Evolutionary conservation across 92 coral and sea anemone species (phyloP).

Genomic region (Siderastrea radians): DNA sequence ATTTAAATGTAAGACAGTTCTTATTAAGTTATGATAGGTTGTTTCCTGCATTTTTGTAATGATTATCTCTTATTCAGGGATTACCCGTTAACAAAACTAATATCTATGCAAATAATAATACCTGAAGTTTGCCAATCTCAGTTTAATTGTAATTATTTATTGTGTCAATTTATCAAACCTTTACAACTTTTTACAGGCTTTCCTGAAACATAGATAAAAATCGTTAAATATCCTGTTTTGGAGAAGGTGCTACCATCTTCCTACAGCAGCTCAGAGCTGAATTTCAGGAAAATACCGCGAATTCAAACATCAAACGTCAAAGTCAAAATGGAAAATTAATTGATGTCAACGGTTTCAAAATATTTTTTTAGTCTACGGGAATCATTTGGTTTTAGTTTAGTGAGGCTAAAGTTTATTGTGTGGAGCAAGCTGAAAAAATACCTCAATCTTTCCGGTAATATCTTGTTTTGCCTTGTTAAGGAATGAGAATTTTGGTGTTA

Average conservation of each 20-base stretch:
- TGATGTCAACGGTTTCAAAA: conserved; percentile 4
- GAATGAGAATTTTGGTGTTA: not conserved
- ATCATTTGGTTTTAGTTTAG: conserved; percentile 4
- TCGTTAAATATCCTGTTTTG: too few species aligned
- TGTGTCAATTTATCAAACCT: not conserved
- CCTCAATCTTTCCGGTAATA: not conserved
- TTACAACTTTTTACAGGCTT: too few species aligned
- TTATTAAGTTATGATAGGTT: too few species aligned
- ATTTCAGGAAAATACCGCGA: not conserved
- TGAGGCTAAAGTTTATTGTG: not conserved
- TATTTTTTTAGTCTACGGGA: not conserved
- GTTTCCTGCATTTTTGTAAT: too few species aligned
- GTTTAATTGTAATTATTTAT: not conserved
- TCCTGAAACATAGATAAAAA: too few species aligned
- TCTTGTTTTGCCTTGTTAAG: not conserved
- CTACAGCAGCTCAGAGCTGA: too few species aligned
- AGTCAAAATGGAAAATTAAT: conserved; percentile 17
- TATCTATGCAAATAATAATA: too few species aligned
- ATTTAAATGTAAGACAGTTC: too few species aligned
- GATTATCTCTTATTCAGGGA: too few species aligned
- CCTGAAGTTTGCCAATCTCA: not conserved
- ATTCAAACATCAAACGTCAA: not conserved
- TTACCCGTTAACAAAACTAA: too few species aligned
- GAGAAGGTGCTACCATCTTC: too few species aligned
- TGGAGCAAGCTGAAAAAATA: not conserved